Conservation (phyloP, 2,797 vertebrate species). For the Jordanella pulchra region DNA sequence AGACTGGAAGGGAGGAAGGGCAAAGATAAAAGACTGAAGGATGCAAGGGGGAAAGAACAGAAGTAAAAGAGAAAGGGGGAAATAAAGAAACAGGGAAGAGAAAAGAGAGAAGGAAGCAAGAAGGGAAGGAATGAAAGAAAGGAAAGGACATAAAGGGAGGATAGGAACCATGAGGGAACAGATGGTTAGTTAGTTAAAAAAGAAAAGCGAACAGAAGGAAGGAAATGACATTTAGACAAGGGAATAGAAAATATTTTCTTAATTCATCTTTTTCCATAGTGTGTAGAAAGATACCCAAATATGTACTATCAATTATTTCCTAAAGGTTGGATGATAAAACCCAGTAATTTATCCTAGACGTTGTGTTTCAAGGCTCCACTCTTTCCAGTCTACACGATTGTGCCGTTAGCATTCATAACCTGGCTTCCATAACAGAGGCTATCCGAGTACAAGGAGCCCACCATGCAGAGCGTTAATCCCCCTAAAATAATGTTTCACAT, state of each 20-base stretch:
- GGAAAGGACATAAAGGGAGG: not conserved
- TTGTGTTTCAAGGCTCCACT: not conserved
- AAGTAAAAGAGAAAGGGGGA: not conserved
- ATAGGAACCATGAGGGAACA: too few relatives aligned
- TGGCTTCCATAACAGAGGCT: too few relatives aligned
- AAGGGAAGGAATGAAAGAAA: not conserved
- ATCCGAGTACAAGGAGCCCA: not conserved
- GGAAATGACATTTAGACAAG: too few relatives aligned
- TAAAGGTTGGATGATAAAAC: not conserved
- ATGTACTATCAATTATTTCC: not conserved
- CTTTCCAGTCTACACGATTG: not conserved
- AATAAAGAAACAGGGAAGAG: too few relatives aligned
- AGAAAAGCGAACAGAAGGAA: too few relatives aligned
- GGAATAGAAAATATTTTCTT: not conserved
- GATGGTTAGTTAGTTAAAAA: too few relatives aligned
- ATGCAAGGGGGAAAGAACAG: too few relatives aligned
- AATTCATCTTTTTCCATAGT: not conserved
- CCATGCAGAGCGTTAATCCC: not conserved
- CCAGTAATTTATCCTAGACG: not conserved
- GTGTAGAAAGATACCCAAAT: not conserved
- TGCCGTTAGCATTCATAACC: not conserved
- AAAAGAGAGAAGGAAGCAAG: not conserved
- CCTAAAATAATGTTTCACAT: not conserved
- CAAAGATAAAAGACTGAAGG: not conserved
- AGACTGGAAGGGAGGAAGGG: not conserved